phyloP scores from a whole-genome alignment of 2,797 vertebrate species.

The Esox masquinongy region DNA sequence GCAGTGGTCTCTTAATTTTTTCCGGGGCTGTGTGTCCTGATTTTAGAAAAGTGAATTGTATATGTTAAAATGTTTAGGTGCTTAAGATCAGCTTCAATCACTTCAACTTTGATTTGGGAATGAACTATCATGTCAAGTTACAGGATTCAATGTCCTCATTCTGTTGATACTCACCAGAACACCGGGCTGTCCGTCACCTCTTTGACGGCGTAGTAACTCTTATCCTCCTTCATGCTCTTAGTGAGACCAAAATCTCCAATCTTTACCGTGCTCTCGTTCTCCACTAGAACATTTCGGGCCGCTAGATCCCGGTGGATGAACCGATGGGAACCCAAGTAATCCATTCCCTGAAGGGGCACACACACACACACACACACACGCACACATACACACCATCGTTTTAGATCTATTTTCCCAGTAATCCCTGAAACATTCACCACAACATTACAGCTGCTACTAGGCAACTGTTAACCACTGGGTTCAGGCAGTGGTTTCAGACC shows the following conservation, averaged over 20 bases:
- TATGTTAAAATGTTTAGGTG: too few species aligned
- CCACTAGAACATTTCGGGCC: conserved; percentile 84
- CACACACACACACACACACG: not conserved
- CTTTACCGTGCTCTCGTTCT: conserved; percentile 84
- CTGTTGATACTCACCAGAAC: conserved; percentile 73
- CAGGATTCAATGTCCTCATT: not conserved
- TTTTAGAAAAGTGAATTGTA: too few species aligned
- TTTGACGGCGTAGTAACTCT: conserved; percentile 86
- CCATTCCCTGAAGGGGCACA: conserved; percentile 76
- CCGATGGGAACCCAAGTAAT: conserved; percentile 81
- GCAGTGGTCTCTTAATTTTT: too few species aligned
- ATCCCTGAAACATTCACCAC: not conserved
- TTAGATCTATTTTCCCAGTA: not conserved
- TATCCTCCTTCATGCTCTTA: conserved; percentile 83
- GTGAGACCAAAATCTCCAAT: conserved; percentile 88
- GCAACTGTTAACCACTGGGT: not conserved
- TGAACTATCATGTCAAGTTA: not conserved
- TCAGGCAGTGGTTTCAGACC: not conserved
- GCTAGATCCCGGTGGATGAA: conserved; percentile 87
- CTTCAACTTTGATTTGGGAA: not conserved
- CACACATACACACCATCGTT: not conserved
- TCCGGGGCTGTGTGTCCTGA: too few species aligned
- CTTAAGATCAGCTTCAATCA: not conserved
- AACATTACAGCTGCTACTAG: not conserved
- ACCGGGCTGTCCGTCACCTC: conserved; percentile 86